These are phyloP conservation scores for Pelecanoides urinatrix DNA, from an alignment of 2,113 vertebrate species.

Conservation along the genomic window DNA sequence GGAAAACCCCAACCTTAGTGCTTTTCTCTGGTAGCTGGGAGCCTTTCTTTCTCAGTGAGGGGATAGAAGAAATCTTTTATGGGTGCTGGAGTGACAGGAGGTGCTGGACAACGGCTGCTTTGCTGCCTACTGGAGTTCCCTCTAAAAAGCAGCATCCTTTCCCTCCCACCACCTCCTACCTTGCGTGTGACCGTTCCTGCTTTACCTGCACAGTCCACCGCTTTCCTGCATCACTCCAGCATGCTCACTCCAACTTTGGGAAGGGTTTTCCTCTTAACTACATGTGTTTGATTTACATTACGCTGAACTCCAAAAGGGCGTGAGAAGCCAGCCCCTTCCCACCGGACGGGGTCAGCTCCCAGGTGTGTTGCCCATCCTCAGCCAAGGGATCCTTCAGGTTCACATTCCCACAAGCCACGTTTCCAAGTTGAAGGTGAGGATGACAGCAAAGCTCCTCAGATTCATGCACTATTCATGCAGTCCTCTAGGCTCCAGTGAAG, in stretches of 20 bases:
- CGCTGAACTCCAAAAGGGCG: not conserved
- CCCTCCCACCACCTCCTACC: not conserved
- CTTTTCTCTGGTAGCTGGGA: not conserved
- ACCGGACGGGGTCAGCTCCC: not conserved
- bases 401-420: not conserved
- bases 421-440: slow-evolving; percentile 37
- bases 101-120: not conserved
- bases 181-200: fast-evolving
- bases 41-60: not conserved
- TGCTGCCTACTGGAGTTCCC: not conserved
- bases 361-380: not conserved
- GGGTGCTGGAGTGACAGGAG: not conserved
- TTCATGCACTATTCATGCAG: slow-evolving; percentile 54
- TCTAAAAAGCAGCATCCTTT: not conserved
- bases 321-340: not conserved
- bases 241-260: not conserved
- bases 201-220: not conserved
- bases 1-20: not conserved
- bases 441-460: slow-evolving; percentile 30
- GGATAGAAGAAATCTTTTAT: not conserved
- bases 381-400: not conserved
- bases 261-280: not conserved
- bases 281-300: not conserved
- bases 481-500: slow-evolving; percentile 40
- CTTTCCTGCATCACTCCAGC: not conserved